Conservation (phyloP, 2,113 vertebrate species). For the Montifringilla adamsi region DNA sequence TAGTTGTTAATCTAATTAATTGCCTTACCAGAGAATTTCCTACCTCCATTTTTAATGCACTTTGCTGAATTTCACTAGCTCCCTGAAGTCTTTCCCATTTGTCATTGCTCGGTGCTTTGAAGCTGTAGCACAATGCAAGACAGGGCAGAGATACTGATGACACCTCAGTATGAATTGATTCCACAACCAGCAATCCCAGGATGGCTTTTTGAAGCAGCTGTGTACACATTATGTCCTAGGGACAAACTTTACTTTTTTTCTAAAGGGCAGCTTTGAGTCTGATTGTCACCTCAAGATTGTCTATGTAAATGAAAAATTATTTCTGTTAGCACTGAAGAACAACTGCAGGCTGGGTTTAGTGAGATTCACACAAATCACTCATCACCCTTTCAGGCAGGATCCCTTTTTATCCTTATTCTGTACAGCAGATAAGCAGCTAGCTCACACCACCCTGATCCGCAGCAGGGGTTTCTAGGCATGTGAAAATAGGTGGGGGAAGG, state of each 20-base stretch:
- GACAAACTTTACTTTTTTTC: background rate
- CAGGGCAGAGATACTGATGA: background rate
- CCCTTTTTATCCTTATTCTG: background rate
- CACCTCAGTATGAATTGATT: background rate
- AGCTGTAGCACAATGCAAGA: background rate
- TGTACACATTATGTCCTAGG: background rate
- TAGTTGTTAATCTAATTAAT: background rate
- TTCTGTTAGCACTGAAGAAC: background rate
- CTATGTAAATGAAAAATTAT: background rate
- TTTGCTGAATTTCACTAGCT: background rate
- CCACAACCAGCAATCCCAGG: background rate
- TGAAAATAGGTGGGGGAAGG: background rate
- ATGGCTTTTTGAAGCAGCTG: background rate
- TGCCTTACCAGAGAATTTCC: background rate
- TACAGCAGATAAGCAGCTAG: background rate
- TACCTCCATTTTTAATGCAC: background rate
- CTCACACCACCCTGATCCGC: background rate
- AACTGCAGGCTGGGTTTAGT: background rate
- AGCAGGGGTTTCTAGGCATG: background rate
- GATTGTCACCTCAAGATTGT: background rate
- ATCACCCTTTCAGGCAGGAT: background rate
- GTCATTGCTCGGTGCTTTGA: background rate
- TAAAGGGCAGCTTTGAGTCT: background rate
- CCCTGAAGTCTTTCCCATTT: background rate
- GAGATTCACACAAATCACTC: background rate